phyloP scores from a whole-genome alignment of 2,888 invertebrate genomes.

The Isotomurus palustris region DNA sequence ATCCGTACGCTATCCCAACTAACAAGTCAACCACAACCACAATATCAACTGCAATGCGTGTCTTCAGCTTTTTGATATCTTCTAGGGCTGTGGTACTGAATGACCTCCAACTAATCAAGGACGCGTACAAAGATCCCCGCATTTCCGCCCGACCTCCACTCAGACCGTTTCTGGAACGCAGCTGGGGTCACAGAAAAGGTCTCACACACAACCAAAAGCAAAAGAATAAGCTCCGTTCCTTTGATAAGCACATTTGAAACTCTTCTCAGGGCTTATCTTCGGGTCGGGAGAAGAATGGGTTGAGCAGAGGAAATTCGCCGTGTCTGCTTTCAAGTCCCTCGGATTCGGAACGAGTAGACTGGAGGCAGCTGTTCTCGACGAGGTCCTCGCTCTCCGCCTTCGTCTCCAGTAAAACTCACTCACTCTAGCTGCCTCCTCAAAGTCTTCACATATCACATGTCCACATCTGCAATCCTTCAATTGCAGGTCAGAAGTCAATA shows the following conservation, averaged over 20 bases:
- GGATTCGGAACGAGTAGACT: constrained; percentile 20
- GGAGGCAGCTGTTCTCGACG: constrained; percentile 18
- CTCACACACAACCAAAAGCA: too few species aligned
- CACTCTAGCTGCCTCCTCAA: too few species aligned
- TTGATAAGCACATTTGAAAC: too few species aligned
- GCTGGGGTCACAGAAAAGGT: constrained; percentile 24
- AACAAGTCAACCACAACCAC: background rate
- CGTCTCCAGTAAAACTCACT: constrained; percentile 4
- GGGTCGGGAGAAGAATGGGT: constrained; percentile 22
- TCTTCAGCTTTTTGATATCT: background rate
- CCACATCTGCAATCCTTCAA: too few species aligned
- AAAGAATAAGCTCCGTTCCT: too few species aligned
- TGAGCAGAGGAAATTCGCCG: constrained; percentile 21
- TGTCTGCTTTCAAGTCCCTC: constrained; percentile 13
- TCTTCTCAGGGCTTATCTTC: constrained; percentile 19
- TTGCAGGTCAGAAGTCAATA: constrained; percentile 6
- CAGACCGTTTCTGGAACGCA: constrained; percentile 25
- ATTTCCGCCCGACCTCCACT: constrained; percentile 27
- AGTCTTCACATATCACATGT: too few species aligned
- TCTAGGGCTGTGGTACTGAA: constrained; percentile 16
- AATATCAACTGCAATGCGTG: background rate
- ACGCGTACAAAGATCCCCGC: constrained; percentile 23
- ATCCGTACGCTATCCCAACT: constrained; percentile 15
- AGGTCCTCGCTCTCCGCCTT: constrained; percentile 11
- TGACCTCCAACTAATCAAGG: constrained; percentile 22